These are phyloP conservation scores for Drosophila paracracens DNA, from an alignment of 2,888 invertebrate species.

Conservation along the genomic window DNA sequence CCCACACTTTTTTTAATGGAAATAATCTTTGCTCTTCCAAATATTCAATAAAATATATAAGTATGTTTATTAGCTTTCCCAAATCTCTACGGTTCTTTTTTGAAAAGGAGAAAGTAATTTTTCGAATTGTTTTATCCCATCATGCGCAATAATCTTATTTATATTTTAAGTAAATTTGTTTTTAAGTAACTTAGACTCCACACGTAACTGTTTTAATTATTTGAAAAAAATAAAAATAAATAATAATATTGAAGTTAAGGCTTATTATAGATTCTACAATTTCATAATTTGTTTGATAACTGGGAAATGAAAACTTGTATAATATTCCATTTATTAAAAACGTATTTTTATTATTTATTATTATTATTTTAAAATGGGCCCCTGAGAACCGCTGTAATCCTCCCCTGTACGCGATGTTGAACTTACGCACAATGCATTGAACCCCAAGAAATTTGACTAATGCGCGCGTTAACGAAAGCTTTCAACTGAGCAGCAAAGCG, in stretches of 20 bases:
- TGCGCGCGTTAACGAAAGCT: constrained; percentile 52
- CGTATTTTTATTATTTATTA: not conserved
- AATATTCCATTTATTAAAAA: not conserved
- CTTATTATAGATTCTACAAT: not conserved
- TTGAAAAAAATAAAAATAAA: not conserved
- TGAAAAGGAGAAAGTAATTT: not conserved
- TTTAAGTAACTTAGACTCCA: not conserved
- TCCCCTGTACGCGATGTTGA: constrained; percentile 36
- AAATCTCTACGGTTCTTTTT: not conserved
- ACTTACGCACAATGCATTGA: constrained; percentile 68
- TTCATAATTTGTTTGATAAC: not conserved
- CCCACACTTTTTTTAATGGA: not conserved
- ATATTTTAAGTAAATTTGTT: not conserved
- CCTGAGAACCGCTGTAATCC: constrained; percentile 20
- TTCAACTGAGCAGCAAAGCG: constrained; percentile 24
- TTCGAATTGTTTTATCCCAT: not conserved
- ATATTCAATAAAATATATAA: not conserved
- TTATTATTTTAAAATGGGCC: constrained; percentile 1
- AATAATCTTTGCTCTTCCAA: not conserved
- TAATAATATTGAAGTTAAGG: not conserved
- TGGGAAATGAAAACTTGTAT: not conserved
- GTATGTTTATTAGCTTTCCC: not conserved
- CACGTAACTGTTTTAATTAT: not conserved
- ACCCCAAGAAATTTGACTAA: constrained; percentile 38
- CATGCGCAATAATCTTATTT: not conserved